Conservation (phyloP, 2,113 vertebrate genomes). For the Scomber colias region DNA sequence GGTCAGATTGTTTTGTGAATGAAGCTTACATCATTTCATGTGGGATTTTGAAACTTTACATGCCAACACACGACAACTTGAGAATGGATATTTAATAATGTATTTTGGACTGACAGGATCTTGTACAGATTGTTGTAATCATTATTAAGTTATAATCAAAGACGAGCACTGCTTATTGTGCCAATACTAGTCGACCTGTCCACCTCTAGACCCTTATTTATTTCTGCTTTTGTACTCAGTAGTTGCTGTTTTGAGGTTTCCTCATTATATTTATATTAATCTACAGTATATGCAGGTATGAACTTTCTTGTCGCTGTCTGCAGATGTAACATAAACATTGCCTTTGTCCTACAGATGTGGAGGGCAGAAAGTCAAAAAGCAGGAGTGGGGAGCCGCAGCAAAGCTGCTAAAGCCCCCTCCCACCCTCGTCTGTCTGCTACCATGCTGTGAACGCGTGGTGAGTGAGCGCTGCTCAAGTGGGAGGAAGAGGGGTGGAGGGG, state of each 20-base stretch:
- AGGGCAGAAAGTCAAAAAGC: constrained; percentile 98
- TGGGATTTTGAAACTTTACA: constrained; percentile 16
- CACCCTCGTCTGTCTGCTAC: constrained; percentile 81
- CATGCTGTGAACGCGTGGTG: constrained; percentile 94
- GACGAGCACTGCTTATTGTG: constrained; percentile 65
- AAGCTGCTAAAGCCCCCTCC: constrained; percentile 91
- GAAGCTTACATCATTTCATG: constrained; percentile 52
- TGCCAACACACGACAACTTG: constrained; percentile 4
- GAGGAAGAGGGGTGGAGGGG: constrained; percentile 56
- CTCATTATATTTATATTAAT: constrained; percentile 59
- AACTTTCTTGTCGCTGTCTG: constrained; percentile 30
- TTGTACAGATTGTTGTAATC: constrained; percentile 65
- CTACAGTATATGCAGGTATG: constrained; percentile 15
- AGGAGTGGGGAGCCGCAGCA: constrained; percentile 94
- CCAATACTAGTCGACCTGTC: constrained; percentile 29
- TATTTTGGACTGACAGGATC: constrained; percentile 34
- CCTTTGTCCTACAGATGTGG: constrained; percentile 99
- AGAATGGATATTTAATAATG: constrained; percentile 12
- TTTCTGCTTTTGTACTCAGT: constrained; percentile 62
- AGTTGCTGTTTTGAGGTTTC: constrained; percentile 33
- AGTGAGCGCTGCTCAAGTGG: constrained; percentile 87
- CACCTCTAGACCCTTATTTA: constrained; percentile 65
- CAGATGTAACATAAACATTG: constrained; percentile 88
- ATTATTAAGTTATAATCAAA: constrained; percentile 75
- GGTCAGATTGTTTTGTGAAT: constrained; percentile 57